Evolutionary conservation across 1,140 invertebrate species (phyloP).

Genomic region (Danaus plexippus): DNA sequence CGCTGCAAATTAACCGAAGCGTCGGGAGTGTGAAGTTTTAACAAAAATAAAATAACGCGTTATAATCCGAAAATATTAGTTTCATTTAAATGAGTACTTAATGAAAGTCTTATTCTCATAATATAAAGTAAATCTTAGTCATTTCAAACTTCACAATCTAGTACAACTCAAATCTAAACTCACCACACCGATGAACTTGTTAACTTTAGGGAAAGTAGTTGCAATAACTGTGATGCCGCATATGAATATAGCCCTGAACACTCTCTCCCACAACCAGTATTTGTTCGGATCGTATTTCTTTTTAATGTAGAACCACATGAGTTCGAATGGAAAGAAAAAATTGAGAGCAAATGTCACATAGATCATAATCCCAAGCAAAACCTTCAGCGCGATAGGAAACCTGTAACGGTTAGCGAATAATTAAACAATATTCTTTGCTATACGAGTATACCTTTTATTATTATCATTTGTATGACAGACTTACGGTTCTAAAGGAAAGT

Average conservation of each 20-base stretch:
- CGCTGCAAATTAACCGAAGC: no score
- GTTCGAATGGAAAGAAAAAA: slow-evolving; percentile 57
- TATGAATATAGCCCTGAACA: slow-evolving; percentile 45
- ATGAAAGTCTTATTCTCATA: not conserved
- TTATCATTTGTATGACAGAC: slow-evolving; percentile 11
- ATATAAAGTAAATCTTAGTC: not conserved
- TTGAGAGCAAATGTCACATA: slow-evolving; percentile 54
- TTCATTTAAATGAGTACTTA: no score
- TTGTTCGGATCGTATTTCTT: slow-evolving; percentile 37
- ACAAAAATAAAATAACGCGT: not conserved
- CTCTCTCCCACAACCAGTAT: slow-evolving; percentile 49
- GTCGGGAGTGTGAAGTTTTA: not conserved
- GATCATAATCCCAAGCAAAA: slow-evolving; percentile 48
- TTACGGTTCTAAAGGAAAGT: slow-evolving; percentile 39
- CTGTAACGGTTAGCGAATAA: slow-evolving; percentile 22
- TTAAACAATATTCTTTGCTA: not conserved
- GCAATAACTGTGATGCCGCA: slow-evolving; percentile 39
- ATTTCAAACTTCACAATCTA: no score
- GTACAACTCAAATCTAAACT: slow-evolving; percentile 5
- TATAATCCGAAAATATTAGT: no score
- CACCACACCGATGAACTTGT: slow-evolving; percentile 54
- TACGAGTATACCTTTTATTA: no score
- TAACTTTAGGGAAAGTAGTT: slow-evolving; percentile 50
- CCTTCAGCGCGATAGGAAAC: slow-evolving; percentile 46
- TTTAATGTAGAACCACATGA: slow-evolving; percentile 50